These are phyloP conservation scores for Porites rus DNA, from an alignment of 92 coral and sea anemone species.

Conservation along the genomic window DNA sequence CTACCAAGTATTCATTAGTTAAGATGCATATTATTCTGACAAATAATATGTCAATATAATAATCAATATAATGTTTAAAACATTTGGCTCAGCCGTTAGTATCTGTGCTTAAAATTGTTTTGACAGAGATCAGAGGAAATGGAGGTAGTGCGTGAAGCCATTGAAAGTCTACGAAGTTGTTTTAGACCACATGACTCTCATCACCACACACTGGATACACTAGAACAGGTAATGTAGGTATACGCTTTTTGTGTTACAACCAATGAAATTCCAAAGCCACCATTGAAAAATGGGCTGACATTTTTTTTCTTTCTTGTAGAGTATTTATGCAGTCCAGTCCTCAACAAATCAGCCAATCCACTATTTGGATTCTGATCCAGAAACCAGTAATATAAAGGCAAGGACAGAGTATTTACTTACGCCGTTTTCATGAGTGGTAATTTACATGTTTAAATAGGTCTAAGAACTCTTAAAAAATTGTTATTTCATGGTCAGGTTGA, in stretches of 20 bases:
- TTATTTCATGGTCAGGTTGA: not conserved
- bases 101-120: not conserved
- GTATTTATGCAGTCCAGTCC: conserved; percentile 21
- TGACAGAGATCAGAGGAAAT: conserved; percentile 88
- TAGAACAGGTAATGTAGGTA: conserved; percentile 82
- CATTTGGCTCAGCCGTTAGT: too few relatives aligned
- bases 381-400: conserved; percentile 10
- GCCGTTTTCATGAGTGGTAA: too few relatives aligned
- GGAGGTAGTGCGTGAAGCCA: conserved; percentile 87
- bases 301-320: conserved; percentile 7
- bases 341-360: conserved; percentile 8
- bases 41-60: too few relatives aligned
- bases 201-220: conserved; percentile 83
- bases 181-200: conserved; percentile 82
- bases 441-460: too few relatives aligned
- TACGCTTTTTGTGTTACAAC: too few relatives aligned
- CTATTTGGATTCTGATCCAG: not conserved
- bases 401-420: not conserved
- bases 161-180: conserved; percentile 82
- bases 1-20: too few relatives aligned
- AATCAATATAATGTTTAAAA: too few relatives aligned
- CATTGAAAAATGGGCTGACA: not conserved
- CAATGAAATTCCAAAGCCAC: too few relatives aligned
- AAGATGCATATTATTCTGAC: too few relatives aligned
- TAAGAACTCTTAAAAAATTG: not conserved